Percentiles rank a stretch among this genome's conserved stretches.
phyloP scores from a whole-genome alignment of 2,888 invertebrate genomes.

The Ophioninae sp. region DNA sequence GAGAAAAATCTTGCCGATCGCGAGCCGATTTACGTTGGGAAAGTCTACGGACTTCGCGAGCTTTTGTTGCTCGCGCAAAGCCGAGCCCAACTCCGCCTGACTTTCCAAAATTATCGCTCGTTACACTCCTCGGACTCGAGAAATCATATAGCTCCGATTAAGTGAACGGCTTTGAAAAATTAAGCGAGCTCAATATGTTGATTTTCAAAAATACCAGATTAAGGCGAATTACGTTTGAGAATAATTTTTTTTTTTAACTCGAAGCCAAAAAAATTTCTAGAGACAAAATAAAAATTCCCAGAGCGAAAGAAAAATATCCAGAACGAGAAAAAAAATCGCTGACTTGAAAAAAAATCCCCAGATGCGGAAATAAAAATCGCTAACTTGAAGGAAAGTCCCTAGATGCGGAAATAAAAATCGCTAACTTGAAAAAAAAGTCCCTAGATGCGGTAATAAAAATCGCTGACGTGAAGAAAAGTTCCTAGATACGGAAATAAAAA shows the following conservation, averaged over 20 bases:
- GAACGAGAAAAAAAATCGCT: too few relatives aligned
- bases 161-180: neutral
- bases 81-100: neutral
- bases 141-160: neutral
- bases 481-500: too few relatives aligned
- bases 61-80: constrained; percentile 9
- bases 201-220: neutral
- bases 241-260: neutral
- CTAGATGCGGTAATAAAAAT: too few relatives aligned
- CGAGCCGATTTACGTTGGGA: constrained; percentile 13
- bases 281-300: neutral
- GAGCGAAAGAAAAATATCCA: neutral
- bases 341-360: too few relatives aligned
- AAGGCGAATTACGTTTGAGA: neutral
- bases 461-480: too few relatives aligned
- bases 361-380: too few relatives aligned
- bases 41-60: constrained; percentile 4
- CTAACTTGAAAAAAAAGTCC: too few relatives aligned
- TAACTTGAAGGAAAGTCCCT: too few relatives aligned
- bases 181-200: neutral
- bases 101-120: neutral
- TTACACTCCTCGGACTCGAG: neutral
- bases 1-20: constrained; percentile 6
- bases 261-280: neutral
- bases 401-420: too few relatives aligned